A percentile compares a stretch with the other conserved stretches of the same genome.
phyloP scores from a whole-genome alignment of 1,140 invertebrate genomes.

The Anastrepha ludens region DNA sequence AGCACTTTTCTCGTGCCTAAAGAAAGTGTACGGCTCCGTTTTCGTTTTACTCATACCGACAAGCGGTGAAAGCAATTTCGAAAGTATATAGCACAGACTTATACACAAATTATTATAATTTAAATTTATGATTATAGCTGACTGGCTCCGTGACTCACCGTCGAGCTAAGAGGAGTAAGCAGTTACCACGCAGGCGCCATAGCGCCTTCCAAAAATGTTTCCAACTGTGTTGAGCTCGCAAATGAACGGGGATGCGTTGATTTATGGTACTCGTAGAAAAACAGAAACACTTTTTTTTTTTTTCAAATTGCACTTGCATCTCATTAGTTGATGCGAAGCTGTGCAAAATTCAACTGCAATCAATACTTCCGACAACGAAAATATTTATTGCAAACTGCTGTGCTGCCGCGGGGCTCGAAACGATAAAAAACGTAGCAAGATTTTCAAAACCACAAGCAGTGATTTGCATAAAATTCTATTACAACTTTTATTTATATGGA shows the following conservation, averaged over 20 bases:
- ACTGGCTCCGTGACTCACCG: background rate
- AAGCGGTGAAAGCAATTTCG: background rate
- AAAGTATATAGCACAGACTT: background rate
- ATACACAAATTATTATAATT: slow-evolving; percentile 36
- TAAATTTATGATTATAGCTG: background rate
- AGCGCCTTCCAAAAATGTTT: background rate
- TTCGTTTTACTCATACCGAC: background rate
- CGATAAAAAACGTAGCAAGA: background rate
- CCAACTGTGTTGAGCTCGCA: background rate
- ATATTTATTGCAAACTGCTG: slow-evolving; percentile 34
- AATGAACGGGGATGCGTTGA: background rate
- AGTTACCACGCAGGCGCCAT: background rate
- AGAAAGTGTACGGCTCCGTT: background rate
- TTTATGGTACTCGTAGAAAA: background rate
- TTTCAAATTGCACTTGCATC: slow-evolving; percentile 26
- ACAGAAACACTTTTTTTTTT: background rate
- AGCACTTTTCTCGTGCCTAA: background rate
- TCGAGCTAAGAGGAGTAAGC: background rate
- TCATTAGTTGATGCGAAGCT: background rate
- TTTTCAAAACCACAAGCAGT: slow-evolving; percentile 19
- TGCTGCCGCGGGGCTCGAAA: slow-evolving; percentile 16
- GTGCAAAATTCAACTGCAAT: slow-evolving; percentile 32
- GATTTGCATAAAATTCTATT: slow-evolving; percentile 9
- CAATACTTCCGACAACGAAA: background rate
- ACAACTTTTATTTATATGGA: background rate